Percentiles rank a stretch among this genome's conserved stretches.
These are phyloP conservation scores for Nephrotoma appendiculata DNA, from an alignment of 2,888 invertebrate species.

Conservation along the genomic window DNA sequence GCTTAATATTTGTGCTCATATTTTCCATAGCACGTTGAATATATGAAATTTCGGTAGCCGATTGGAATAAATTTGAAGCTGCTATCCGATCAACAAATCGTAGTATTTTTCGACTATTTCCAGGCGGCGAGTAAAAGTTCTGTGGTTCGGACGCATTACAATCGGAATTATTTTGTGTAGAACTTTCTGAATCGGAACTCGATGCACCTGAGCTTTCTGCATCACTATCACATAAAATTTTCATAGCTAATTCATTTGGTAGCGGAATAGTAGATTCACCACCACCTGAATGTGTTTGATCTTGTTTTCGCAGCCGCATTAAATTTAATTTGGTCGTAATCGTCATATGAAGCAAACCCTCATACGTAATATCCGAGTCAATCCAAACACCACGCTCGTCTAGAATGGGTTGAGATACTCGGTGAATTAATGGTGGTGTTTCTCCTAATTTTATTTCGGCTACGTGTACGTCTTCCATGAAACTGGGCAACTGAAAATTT, in stretches of 20 bases:
- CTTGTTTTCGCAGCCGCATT: slow-evolving; percentile 24
- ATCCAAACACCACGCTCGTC: slow-evolving; percentile 75
- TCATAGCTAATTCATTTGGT: not conserved
- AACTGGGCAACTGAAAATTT: slow-evolving; percentile 49
- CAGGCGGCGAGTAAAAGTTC: slow-evolving; percentile 23
- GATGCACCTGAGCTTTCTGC: slow-evolving; percentile 31
- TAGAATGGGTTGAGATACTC: slow-evolving; percentile 46
- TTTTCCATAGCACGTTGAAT: slow-evolving; percentile 62
- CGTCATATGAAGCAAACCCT: slow-evolving; percentile 57
- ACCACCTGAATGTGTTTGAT: slow-evolving; percentile 2
- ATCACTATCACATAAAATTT: slow-evolving; percentile 30
- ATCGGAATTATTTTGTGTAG: slow-evolving; percentile 15
- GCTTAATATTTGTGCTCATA: slow-evolving; percentile 54
- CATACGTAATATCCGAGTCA: slow-evolving; percentile 62
- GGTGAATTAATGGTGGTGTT: slow-evolving; percentile 45
- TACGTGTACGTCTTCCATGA: slow-evolving; percentile 65
- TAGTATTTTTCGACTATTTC: slow-evolving; percentile 25
- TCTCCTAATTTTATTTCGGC: slow-evolving; percentile 55
- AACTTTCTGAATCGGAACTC: slow-evolving; percentile 26
- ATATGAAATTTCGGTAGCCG: slow-evolving; percentile 46
- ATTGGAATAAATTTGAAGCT: slow-evolving; percentile 35
- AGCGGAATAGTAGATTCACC: not conserved
- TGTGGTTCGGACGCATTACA: slow-evolving; percentile 17
- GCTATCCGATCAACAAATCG: slow-evolving; percentile 32
- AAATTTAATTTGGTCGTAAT: slow-evolving; percentile 70